Evolutionary conservation across 2,113 vertebrate genomes (phyloP).

Genomic region (Probosciger aterrimus): DNA sequence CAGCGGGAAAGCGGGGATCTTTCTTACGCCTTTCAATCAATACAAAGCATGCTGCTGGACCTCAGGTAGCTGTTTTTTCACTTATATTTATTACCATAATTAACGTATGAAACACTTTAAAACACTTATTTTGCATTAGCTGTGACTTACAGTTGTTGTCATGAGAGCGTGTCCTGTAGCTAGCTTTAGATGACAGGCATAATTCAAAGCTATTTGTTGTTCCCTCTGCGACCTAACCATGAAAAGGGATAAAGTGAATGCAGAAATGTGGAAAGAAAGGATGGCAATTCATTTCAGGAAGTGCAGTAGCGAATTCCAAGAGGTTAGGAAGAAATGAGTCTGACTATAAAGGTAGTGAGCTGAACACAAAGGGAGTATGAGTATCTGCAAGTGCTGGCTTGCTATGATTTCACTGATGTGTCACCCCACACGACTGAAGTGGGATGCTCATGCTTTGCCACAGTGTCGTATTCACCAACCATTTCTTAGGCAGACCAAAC

Average conservation of each 20-base stretch:
- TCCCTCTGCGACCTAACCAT: neutral
- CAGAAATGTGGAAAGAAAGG: neutral
- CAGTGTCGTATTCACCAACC: neutral
- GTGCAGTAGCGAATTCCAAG: neutral
- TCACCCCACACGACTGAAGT: neutral
- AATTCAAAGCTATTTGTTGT: neutral
- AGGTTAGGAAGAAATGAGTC: neutral
- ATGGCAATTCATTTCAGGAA: neutral
- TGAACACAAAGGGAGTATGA: neutral
- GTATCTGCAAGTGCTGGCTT: neutral
- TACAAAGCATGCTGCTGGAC: neutral
- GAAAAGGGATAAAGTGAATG: neutral
- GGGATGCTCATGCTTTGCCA: neutral
- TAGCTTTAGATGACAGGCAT: neutral
- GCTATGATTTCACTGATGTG: neutral
- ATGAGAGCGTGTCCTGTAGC: neutral
- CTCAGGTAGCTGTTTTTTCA: neutral
- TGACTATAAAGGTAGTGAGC: neutral
- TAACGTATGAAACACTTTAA: neutral
- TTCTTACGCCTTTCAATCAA: neutral
- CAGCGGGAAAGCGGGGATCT: neutral
- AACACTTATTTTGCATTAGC: neutral
- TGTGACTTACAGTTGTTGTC: neutral
- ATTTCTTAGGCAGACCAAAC: neutral
- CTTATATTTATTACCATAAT: neutral